A percentile compares a stretch with the other conserved stretches of the same genome.
phyloP scores from a whole-genome alignment of 2,888 invertebrate genomes.

The Mythimna albipuncta region DNA sequence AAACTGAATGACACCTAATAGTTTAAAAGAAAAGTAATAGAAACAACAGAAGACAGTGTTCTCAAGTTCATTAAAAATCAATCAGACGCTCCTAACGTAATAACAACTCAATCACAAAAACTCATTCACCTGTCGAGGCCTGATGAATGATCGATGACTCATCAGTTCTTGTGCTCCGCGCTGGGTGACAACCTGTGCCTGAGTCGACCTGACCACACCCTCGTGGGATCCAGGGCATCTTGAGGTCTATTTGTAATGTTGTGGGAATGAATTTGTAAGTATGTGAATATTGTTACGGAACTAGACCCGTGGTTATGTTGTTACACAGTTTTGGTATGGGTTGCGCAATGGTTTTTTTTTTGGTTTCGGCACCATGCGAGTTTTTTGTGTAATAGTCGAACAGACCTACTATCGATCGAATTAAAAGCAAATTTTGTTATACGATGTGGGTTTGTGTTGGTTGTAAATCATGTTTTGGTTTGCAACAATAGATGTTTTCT shows the following conservation, averaged over 20 bases:
- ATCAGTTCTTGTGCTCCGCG: constrained; percentile 12
- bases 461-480: too few species aligned
- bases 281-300: constrained; percentile 35
- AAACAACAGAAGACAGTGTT: constrained; percentile 3
- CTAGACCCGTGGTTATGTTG: constrained; percentile 24
- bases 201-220: constrained; percentile 53
- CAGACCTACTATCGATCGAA: not conserved
- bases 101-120: constrained; percentile 43
- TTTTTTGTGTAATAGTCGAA: not conserved
- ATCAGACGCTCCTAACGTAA: constrained; percentile 33
- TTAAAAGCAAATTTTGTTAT: not conserved
- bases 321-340: constrained; percentile 13
- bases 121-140: constrained; percentile 16
- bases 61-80: constrained; percentile 43
- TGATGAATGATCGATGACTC: constrained; percentile 52
- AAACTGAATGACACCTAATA: constrained; percentile 14
- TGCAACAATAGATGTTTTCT: too few species aligned
- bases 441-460: not conserved
- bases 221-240: constrained; percentile 54
- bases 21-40: constrained; percentile 20
- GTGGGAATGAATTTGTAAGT: constrained; percentile 33
- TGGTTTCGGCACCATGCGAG: not conserved
- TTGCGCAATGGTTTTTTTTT: constrained; percentile 14
- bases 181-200: constrained; percentile 37
- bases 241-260: constrained; percentile 37